Evolutionary conservation across 1,140 invertebrate genomes (phyloP).

Genomic region (Drosophila repletoides): DNA sequence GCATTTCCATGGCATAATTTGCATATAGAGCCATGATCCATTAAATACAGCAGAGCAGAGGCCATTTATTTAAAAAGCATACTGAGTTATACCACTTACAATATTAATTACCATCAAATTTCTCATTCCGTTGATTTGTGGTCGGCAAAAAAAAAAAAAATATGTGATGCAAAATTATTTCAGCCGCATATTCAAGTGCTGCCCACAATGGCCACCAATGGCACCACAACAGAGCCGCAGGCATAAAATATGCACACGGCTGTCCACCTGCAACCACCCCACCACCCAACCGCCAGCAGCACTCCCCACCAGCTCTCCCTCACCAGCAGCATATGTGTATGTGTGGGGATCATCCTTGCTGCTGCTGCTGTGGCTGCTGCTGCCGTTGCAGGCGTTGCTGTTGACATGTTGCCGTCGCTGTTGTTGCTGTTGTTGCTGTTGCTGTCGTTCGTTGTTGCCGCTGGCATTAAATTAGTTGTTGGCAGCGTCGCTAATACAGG

Average conservation of each 20-base stretch:
- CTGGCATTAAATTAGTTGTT: conserved; percentile 78
- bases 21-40: conserved; percentile 33
- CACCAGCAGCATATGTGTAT: no score
- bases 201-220: conserved; percentile 67
- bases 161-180: conserved; percentile 75
- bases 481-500: conserved; percentile 65
- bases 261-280: neutral
- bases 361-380: conserved; percentile 35
- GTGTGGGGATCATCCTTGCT: conserved; percentile 26
- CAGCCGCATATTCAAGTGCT: conserved; percentile 53
- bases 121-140: conserved; percentile 77
- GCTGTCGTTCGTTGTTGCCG: conserved; percentile 50
- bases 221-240: conserved; percentile 23
- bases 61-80: conserved; percentile 41
- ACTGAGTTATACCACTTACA: conserved; percentile 55
- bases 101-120: conserved; percentile 80
- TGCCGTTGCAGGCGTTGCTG: conserved; percentile 68
- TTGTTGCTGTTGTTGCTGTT: conserved; percentile 20
- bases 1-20: conserved; percentile 19
- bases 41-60: conserved; percentile 39
- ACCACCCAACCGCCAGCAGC: neutral
- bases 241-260: conserved; percentile 66
- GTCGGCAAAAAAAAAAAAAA: conserved; percentile 46
- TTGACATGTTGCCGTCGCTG: conserved; percentile 71
- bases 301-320: no score